Base-by-base conservation (phyloP, 1,140 invertebrate genomes). In the Scaptomyza pallida region DNA sequence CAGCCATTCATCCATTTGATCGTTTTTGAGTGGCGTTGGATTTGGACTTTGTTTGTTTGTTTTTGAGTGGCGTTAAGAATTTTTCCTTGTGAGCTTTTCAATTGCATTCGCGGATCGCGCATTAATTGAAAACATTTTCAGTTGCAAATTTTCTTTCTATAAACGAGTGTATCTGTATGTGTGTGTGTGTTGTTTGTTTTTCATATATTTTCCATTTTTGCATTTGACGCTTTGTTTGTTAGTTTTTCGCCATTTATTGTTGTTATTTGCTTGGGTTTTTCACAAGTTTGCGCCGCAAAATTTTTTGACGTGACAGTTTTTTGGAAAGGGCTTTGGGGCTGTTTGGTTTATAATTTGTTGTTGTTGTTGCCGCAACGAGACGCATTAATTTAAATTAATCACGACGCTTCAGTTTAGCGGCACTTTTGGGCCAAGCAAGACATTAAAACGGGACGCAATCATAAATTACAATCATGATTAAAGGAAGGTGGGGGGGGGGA, bases 181-280 rank as follows among this genome's bases (percentile, higher is more conserved):
- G 0, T 30, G 0, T 37, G 33, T n/a, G 33, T 37, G 33, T 48
- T 55, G 65, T 73, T 64, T 61, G 47, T 70, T 75, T 65, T 54
- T 12, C 41, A 51, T 48, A 45, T 61, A 54, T 57, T 60, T 43
- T 55, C 44, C 47, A 59, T 59, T 85, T 83, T n/a, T 78, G 62
- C 72, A 82, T 85, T 85, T 76, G 80, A 75, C 72, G 44, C 33
- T 81, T 80, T 72, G 40, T 51, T 73, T 82, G 68, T 80, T 61
- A n/a, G 21, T 30, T 73, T 48, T 55, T 41, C 51, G 33, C 41
- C 43, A 2, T 9, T 30, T 30, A 8, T 30, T 30, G 8, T 30
- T 30, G 23, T 54, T 63, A 10, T 55, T 33, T 56, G 43, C 44
- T 30, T 61, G 75, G 74, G 57, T 63, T 80, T 80, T 79, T 72